These are phyloP conservation scores for Plagodis pulveraria DNA, from an alignment of 2,888 invertebrate genomes.

Conservation along the genomic window DNA sequence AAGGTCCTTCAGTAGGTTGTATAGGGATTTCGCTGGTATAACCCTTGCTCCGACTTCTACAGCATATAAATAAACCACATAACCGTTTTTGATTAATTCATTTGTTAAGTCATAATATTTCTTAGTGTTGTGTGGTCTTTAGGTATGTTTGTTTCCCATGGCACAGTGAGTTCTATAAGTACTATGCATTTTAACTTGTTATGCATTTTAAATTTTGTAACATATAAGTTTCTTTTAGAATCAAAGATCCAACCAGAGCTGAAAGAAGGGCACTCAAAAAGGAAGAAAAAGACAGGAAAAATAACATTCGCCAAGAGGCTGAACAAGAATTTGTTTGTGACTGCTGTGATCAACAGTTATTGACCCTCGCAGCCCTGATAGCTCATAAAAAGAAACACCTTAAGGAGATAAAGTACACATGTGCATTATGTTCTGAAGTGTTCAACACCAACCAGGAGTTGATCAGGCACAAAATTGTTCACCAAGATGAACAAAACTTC, in stretches of 20 bases:
- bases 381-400: slow-evolving; percentile 31
- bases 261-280: not conserved
- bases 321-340: slow-evolving; percentile 7
- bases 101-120: too few relatives aligned
- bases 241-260: not conserved
- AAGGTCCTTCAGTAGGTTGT: too few relatives aligned
- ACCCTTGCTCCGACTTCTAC: too few relatives aligned
- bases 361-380: slow-evolving; percentile 12
- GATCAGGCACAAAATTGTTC: slow-evolving; percentile 42
- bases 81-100: too few relatives aligned
- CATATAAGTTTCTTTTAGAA: not conserved
- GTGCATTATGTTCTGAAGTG: slow-evolving; percentile 37
- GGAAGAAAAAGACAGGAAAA: not conserved
- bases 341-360: slow-evolving; percentile 22
- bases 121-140: too few relatives aligned
- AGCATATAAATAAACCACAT: too few relatives aligned
- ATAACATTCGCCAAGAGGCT: not conserved
- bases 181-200: too few relatives aligned
- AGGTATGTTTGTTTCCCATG: too few relatives aligned
- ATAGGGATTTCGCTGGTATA: too few relatives aligned
- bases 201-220: too few relatives aligned
- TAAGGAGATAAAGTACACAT: slow-evolving; percentile 29
- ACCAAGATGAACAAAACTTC: slow-evolving; percentile 36
- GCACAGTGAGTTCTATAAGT: too few relatives aligned
- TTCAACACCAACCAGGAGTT: slow-evolving; percentile 44